phyloP scores from a whole-genome alignment of 2,888 invertebrate genomes.

The Eupeodes luniger region DNA sequence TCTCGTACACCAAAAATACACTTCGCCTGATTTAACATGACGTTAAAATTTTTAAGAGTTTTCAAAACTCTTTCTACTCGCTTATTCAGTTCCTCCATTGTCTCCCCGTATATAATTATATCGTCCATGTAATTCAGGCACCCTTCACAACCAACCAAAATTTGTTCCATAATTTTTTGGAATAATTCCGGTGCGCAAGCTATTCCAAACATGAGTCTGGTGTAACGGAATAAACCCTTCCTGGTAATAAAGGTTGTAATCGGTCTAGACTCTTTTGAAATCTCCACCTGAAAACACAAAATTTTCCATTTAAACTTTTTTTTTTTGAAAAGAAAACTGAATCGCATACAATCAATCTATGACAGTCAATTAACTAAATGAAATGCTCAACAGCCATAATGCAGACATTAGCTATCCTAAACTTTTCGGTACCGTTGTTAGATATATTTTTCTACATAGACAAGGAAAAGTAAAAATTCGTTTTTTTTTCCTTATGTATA shows the following conservation, averaged over 20 bases:
- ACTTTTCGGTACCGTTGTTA: too few species aligned
- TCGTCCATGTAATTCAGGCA: constrained; percentile 18
- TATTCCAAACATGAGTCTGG: not conserved
- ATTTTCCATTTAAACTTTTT: not conserved
- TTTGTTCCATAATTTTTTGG: constrained; percentile 23
- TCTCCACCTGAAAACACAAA: not conserved
- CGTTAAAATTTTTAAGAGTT: constrained; percentile 4
- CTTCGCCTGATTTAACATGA: constrained; percentile 3
- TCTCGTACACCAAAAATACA: constrained; percentile 14
- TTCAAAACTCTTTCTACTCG: not conserved
- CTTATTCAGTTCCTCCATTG: not conserved
- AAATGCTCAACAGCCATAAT: too few species aligned
- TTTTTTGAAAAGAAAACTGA: too few species aligned
- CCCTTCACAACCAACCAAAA: constrained; percentile 6
- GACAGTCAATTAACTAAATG: too few species aligned
- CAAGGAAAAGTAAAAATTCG: too few species aligned
- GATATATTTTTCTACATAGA: too few species aligned
- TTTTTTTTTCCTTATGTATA: too few species aligned
- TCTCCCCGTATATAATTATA: constrained; percentile 6
- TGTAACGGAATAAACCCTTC: constrained; percentile 4
- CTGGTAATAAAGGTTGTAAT: constrained; percentile 14
- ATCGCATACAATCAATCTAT: too few species aligned
- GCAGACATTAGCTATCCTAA: too few species aligned
- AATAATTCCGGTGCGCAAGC: constrained; percentile 10
- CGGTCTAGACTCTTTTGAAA: not conserved